Conservation (phyloP, 2,888 invertebrate genomes). For the Polyommatus icarus region DNA sequence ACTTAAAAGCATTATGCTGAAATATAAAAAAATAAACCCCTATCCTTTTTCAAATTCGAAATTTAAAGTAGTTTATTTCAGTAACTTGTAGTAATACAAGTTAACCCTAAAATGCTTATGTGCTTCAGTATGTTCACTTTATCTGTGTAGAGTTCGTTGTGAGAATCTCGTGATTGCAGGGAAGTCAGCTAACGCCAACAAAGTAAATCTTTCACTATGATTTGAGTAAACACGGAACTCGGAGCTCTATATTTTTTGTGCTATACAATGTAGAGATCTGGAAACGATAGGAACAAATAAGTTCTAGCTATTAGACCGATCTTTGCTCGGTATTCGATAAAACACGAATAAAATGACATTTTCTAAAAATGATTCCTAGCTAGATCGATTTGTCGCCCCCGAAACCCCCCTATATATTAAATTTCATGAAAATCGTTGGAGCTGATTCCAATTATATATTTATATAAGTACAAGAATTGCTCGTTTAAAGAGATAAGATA, state of each 20-base stretch:
- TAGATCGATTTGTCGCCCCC: too few species aligned
- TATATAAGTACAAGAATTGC: too few species aligned
- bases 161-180: background rate
- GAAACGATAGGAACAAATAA: conserved; percentile 75
- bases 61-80: background rate
- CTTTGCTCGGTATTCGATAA: too few species aligned
- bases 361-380: too few species aligned
- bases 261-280: conserved; percentile 74
- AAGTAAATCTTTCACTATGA: conserved; percentile 65
- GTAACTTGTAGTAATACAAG: background rate
- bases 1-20: too few species aligned
- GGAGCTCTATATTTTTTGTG: conserved; percentile 62
- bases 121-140: background rate
- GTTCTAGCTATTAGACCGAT: too few species aligned
- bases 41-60: background rate
- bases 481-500: too few species aligned
- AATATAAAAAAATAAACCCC: too few species aligned
- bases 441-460: too few species aligned
- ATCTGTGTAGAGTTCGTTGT: conserved; percentile 6
- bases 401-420: too few species aligned
- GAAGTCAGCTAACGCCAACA: conserved; percentile 43
- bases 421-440: too few species aligned
- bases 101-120: background rate
- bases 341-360: too few species aligned
- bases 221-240: conserved; percentile 64